These are phyloP conservation scores for Helobdella robusta DNA, from an alignment of 2,888 invertebrate genomes.

Conservation along the genomic window DNA sequence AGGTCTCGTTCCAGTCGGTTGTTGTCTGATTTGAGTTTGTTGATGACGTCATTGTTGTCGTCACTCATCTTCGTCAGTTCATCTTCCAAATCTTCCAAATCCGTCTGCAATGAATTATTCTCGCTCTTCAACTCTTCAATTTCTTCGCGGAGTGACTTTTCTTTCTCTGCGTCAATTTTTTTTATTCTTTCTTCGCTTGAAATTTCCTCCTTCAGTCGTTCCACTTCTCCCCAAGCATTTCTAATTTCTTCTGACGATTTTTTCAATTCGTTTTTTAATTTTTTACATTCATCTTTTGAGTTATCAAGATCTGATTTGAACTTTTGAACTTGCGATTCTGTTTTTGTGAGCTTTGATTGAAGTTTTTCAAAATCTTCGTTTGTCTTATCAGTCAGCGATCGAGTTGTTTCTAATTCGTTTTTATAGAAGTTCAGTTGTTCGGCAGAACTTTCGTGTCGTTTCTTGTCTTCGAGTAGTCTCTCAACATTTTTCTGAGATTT, in stretches of 20 bases:
- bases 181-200: not conserved
- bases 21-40: not conserved
- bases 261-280: conserved; percentile 21
- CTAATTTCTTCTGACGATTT: conserved; percentile 11
- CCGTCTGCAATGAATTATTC: conserved; percentile 10
- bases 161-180: conserved; percentile 15
- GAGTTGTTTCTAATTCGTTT: not conserved
- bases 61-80: conserved; percentile 3
- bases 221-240: conserved; percentile 18
- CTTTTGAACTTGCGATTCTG: conserved; percentile 19
- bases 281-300: conserved; percentile 12
- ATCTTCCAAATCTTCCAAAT: conserved; percentile 17
- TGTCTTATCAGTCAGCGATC: conserved; percentile 1
- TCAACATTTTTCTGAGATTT: conserved; percentile 23
- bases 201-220: conserved; percentile 24
- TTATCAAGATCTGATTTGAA: conserved; percentile 11
- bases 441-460: not conserved
- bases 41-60: not conserved
- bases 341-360: not conserved
- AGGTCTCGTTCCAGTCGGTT: not conserved
- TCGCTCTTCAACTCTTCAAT: conserved; percentile 23
- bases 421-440: conserved; percentile 14
- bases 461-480: not conserved
- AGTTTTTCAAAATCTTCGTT: conserved; percentile 9
- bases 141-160: conserved; percentile 18